Conservation (phyloP, 2,113 vertebrate species). For the Epinephelus moara region DNA sequence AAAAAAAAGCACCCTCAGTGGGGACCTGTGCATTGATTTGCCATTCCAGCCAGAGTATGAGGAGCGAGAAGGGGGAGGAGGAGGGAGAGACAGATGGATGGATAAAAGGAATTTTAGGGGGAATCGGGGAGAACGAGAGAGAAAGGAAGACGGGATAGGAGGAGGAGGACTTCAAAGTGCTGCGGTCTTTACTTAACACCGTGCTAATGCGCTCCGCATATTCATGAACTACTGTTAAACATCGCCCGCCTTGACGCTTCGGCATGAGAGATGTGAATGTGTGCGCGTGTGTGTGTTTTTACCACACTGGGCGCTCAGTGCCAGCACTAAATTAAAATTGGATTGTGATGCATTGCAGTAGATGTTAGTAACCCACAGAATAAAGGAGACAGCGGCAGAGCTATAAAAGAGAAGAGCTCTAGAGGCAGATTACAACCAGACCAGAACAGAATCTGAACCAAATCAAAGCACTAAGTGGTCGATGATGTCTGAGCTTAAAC, state of each 20-base stretch:
- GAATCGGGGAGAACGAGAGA: constrained; percentile 27
- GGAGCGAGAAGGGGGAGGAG: background rate
- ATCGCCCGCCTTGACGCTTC: constrained; percentile 54
- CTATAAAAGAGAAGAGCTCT: constrained; percentile 44
- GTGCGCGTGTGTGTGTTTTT: constrained; percentile 50
- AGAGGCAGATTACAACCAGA: constrained; percentile 59
- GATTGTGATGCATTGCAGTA: constrained; percentile 85
- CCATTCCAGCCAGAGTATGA: constrained; percentile 55
- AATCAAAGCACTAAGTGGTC: constrained; percentile 55
- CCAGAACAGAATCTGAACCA: constrained; percentile 42
- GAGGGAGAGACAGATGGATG: constrained; percentile 38
- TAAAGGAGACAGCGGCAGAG: constrained; percentile 56
- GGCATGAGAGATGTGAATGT: constrained; percentile 46
- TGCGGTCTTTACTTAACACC: constrained; percentile 71
- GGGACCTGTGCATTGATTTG: constrained; percentile 73
- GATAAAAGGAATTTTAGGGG: constrained; percentile 47
- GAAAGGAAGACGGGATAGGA: constrained; percentile 50
- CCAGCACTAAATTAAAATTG: constrained; percentile 82
- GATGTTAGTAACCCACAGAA: constrained; percentile 72
- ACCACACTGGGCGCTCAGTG: constrained; percentile 65
- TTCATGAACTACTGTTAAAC: constrained; percentile 78
- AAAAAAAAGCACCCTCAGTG: constrained; percentile 51
- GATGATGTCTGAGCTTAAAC: constrained; percentile 27
- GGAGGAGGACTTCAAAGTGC: constrained; percentile 77
- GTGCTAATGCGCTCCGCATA: constrained; percentile 77